Percentiles rank a stretch among this genome's conserved stretches.
phyloP scores from a whole-genome alignment of 2,888 invertebrate species.

The Seladonia tumulorum region DNA sequence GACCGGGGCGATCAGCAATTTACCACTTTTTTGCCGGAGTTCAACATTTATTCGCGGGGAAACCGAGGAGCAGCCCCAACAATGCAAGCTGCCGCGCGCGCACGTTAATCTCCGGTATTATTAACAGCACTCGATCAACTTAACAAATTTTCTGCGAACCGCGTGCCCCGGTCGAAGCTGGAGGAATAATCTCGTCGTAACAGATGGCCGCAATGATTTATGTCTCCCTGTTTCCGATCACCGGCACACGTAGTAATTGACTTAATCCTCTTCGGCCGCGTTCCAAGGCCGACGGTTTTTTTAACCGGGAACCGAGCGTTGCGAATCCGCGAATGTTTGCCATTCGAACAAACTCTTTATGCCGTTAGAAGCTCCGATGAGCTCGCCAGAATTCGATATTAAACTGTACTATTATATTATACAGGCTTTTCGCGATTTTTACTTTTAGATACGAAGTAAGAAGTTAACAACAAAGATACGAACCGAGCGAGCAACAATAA shows the following conservation, averaged over 20 bases:
- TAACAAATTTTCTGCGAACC: conserved; percentile 11
- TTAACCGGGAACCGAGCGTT: background rate
- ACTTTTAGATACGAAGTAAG: no score
- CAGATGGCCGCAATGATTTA: conserved; percentile 14
- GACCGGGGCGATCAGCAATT: background rate
- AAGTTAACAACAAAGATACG: no score
- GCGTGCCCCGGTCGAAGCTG: background rate
- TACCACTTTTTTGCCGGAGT: background rate
- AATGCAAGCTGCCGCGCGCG: background rate
- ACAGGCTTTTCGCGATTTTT: no score
- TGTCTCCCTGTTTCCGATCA: conserved; percentile 15
- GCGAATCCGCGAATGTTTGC: background rate
- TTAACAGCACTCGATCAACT: conserved; percentile 14
- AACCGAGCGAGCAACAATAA: no score
- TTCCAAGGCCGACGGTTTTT: conserved; percentile 1
- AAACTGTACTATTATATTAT: background rate
- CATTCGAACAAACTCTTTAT: background rate
- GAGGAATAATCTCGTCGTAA: conserved; percentile 7
- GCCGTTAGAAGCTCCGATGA: background rate
- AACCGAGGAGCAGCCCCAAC: background rate
- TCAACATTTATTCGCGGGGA: background rate
- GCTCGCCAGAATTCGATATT: background rate
- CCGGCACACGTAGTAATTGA: conserved; percentile 13
- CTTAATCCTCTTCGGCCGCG: background rate
- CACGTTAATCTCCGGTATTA: conserved; percentile 10